phyloP scores from a whole-genome alignment of 2,113 vertebrate species.

The Rhizomys pruinosus region DNA sequence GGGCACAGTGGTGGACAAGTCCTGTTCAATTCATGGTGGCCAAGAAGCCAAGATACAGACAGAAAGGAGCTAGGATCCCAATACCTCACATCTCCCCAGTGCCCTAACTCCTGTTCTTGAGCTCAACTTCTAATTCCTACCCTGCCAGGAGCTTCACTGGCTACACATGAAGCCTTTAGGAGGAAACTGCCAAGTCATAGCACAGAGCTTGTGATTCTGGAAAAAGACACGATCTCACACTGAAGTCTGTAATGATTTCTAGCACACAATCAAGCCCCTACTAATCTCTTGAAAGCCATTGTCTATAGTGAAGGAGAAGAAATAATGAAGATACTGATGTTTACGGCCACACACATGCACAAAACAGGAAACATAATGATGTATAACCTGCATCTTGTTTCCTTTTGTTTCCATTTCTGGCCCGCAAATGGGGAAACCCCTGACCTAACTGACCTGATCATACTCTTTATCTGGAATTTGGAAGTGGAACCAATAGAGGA shows the following conservation, averaged over 20 bases:
- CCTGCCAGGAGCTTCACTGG: not conserved
- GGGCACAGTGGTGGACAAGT: too few relatives aligned
- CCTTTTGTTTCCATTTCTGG: not conserved
- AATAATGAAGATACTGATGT: not conserved
- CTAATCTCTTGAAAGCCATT: not conserved
- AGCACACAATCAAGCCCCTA: not conserved
- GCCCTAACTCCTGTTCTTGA: not conserved
- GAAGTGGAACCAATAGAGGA: not conserved
- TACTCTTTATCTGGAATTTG: conserved; percentile 32
- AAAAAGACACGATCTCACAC: not conserved
- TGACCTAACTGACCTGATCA: not conserved
- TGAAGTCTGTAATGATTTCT: not conserved
- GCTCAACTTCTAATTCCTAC: not conserved
- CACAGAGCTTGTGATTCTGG: not conserved
- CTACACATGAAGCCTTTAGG: not conserved
- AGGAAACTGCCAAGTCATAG: not conserved
- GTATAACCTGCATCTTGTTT: not conserved
- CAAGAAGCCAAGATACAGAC: not conserved
- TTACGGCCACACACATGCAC: not conserved
- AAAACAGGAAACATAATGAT: not conserved
- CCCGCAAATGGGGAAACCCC: not conserved
- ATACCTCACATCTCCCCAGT: not conserved
- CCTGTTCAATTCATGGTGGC: not conserved
- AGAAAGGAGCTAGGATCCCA: too few relatives aligned
- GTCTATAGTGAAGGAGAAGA: not conserved